A percentile compares a stretch with the other conserved stretches of the same genome.
phyloP scores from a whole-genome alignment of 1,140 invertebrate species.

The Zaprionus nigranus region DNA sequence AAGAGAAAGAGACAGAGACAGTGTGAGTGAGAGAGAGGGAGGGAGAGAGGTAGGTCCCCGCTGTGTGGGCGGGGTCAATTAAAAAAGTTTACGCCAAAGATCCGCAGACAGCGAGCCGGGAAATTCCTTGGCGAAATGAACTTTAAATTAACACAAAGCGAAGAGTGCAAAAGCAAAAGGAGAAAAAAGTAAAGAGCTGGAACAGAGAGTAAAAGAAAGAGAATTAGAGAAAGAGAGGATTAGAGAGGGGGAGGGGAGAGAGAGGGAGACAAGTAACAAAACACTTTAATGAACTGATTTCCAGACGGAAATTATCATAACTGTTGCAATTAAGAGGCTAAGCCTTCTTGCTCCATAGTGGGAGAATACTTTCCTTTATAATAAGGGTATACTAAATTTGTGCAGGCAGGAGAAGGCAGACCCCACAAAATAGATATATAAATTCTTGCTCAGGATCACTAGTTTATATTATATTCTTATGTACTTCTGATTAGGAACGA shows the following conservation, averaged over 20 bases:
- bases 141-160: conserved; percentile 10
- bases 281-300: conserved; percentile 9
- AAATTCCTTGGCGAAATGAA: conserved; percentile 9
- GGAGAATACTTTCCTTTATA: too few relatives aligned
- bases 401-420: too few relatives aligned
- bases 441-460: too few relatives aligned
- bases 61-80: conserved; percentile 2
- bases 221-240: neutral
- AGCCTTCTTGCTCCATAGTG: neutral
- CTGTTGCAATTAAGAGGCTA: neutral
- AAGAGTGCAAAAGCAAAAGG: neutral
- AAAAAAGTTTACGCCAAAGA: conserved; percentile 11
- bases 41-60: too few relatives aligned
- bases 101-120: conserved; percentile 1
- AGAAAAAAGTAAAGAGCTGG: neutral
- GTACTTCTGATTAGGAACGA: too few relatives aligned
- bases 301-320: neutral
- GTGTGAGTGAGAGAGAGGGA: too few relatives aligned
- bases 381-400: too few relatives aligned
- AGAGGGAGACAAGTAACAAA: neutral
- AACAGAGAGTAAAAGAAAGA: neutral
- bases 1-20: neutral
- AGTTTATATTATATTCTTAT: too few relatives aligned
- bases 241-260: neutral
- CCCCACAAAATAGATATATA: too few relatives aligned